Conservation (phyloP, 2,113 vertebrate species). For the Limanda limanda region DNA sequence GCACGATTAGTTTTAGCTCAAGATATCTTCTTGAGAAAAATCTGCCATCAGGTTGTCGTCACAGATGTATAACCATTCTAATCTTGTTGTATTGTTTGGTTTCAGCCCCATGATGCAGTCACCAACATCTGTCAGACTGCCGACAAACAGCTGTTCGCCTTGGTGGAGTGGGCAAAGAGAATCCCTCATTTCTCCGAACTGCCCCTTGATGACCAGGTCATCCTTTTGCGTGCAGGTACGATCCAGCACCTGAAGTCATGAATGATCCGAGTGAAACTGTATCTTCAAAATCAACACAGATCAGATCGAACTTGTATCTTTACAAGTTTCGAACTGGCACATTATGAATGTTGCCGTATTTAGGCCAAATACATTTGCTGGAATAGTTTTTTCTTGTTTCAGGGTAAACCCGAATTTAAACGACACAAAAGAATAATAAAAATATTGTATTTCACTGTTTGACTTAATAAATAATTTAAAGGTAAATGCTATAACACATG, state of each 20-base stretch:
- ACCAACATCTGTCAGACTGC: conserved; percentile 99
- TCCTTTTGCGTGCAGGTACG: conserved; percentile 93
- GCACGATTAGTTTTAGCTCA: background rate
- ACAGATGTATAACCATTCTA: background rate
- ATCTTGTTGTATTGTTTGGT: conserved; percentile 26
- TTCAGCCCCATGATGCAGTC: conserved; percentile 94
- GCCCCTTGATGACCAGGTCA: conserved; percentile 98
- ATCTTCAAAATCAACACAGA: background rate
- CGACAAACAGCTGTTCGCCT: conserved; percentile 97
- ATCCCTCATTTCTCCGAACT: conserved; percentile 97
- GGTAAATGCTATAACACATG: no score
- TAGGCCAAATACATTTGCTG: no score
- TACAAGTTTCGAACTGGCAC: no score
- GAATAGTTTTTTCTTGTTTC: no score
- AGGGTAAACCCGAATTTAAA: no score
- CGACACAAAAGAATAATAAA: no score
- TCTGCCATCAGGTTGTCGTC: background rate
- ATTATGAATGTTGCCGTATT: no score
- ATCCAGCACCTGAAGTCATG: background rate
- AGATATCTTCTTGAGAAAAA: background rate
- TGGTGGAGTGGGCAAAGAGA: conserved; percentile 99
- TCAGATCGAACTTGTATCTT: no score
- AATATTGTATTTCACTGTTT: no score
- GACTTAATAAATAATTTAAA: no score
- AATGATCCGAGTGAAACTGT: background rate